phyloP scores from a whole-genome alignment of 2,797 vertebrate species.

The Malurus leucopterus region DNA sequence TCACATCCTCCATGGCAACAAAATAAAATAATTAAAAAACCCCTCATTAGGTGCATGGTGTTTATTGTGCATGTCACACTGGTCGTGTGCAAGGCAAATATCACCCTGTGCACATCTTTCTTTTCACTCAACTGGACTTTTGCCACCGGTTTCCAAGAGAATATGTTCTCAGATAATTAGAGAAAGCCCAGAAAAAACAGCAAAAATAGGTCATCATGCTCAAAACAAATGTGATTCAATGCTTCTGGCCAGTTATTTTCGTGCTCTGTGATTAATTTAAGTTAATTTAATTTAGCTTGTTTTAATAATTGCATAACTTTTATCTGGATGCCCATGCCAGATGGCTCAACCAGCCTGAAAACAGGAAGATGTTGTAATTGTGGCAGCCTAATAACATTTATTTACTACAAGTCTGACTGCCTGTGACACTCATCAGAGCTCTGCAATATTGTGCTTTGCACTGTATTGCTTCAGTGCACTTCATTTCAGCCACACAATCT shows the following conservation, averaged over 20 bases:
- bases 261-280: slow-evolving; percentile 46
- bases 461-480: neutral
- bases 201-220: slow-evolving; percentile 46
- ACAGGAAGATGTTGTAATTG: slow-evolving; percentile 24
- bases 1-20: neutral
- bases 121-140: slow-evolving; percentile 11
- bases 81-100: neutral
- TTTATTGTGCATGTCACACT: neutral
- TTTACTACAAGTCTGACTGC: slow-evolving; percentile 33
- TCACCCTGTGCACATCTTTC: neutral
- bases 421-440: neutral
- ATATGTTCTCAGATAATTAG: neutral
- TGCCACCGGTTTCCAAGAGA: slow-evolving; percentile 16
- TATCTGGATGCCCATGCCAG: slow-evolving; percentile 39
- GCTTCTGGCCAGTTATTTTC: slow-evolving; percentile 44
- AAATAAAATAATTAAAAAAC: neutral
- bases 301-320: slow-evolving; percentile 50
- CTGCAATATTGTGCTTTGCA: neutral
- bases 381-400: slow-evolving; percentile 36
- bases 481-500: neutral
- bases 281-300: slow-evolving; percentile 65
- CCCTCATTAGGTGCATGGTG: neutral
- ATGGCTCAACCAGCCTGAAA: slow-evolving; percentile 15
- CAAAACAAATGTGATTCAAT: slow-evolving; percentile 4
- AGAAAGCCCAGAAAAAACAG: neutral